Evolutionary conservation across 2,797 vertebrate species (phyloP).

Genomic region (Phylloscopus collybita): DNA sequence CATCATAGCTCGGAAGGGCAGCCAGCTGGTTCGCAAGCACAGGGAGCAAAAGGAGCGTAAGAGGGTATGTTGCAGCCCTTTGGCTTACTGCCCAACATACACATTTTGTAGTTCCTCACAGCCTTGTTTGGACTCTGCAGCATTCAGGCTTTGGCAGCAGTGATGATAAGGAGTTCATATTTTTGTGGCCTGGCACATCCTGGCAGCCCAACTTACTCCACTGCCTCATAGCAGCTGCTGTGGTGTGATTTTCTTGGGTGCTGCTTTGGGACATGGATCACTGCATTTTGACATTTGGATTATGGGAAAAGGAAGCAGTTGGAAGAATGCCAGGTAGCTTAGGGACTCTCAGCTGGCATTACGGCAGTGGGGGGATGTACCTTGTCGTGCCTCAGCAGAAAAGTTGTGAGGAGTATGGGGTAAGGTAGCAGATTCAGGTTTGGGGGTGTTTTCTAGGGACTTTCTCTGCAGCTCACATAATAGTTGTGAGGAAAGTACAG

Average conservation of each 20-base stretch:
- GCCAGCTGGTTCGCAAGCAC: constrained; percentile 95
- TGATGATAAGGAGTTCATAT: neutral
- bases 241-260: neutral
- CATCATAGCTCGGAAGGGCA: constrained; percentile 97
- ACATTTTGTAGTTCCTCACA: rapidly evolving
- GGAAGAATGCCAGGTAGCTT: neutral
- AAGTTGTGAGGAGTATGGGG: neutral
- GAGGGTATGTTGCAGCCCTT: constrained; percentile 81
- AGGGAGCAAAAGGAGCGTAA: constrained; percentile 98
- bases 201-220: neutral
- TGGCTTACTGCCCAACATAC: neutral
- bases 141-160: neutral
- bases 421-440: neutral
- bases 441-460: neutral
- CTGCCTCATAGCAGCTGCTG: neutral
- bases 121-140: neutral
- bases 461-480: neutral
- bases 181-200: neutral
- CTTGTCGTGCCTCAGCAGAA: neutral
- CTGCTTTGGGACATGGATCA: neutral
- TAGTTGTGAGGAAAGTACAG: neutral
- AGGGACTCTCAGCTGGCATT: neutral
- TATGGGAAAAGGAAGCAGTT: neutral
- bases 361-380: neutral
- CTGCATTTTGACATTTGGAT: neutral